Evolutionary conservation across 2,888 invertebrate species (phyloP).

Genomic region (Pollenia angustigena): DNA sequence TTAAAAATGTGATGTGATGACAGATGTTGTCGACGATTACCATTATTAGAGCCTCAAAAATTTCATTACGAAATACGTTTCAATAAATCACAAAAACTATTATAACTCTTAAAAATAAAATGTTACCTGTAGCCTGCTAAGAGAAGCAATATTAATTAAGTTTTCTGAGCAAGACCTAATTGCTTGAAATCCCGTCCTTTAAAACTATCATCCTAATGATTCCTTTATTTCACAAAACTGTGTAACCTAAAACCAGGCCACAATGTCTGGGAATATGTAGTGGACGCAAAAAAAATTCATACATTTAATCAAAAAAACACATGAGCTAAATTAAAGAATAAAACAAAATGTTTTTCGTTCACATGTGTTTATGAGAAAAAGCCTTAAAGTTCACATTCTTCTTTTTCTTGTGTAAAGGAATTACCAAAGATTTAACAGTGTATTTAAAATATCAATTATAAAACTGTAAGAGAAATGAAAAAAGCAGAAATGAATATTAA

Average conservation of each 20-base stretch:
- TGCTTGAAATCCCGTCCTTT: neutral
- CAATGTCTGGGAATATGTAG: constrained; percentile 9
- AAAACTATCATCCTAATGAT: constrained; percentile 3
- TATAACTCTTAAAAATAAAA: no score
- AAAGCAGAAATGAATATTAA: neutral
- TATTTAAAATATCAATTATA: constrained; percentile 45
- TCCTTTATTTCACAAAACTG: neutral
- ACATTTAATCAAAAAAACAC: neutral
- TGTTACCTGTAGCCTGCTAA: neutral
- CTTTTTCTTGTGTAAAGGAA: neutral
- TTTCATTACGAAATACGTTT: no score
- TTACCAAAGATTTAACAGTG: constrained; percentile 9
- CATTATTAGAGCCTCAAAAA: no score
- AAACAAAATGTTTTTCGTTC: neutral
- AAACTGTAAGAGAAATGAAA: constrained; percentile 5
- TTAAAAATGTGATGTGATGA: no score
- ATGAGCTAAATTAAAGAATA: neutral
- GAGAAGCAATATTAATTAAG: neutral
- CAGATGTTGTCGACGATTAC: no score
- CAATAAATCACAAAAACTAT: no score
- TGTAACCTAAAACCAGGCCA: constrained; percentile 4
- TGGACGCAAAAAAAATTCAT: neutral
- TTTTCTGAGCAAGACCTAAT: neutral
- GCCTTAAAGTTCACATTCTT: neutral
- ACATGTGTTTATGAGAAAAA: constrained; percentile 18